Conservation (phyloP, 30 jellyfish, hydroid and myxozoan genomes). For the Aurelia aurita region DNA sequence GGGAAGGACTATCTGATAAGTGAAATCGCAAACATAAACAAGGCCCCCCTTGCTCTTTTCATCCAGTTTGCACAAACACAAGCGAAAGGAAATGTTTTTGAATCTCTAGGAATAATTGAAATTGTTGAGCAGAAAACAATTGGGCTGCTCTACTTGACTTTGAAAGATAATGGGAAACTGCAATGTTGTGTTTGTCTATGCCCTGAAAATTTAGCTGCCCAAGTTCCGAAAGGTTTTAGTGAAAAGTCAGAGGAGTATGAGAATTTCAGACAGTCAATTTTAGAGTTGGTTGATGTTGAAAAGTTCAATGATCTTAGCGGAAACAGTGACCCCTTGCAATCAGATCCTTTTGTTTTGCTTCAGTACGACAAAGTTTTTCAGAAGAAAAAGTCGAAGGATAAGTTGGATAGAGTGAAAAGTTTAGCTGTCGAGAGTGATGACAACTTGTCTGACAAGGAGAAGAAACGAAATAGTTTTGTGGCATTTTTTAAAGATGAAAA, state of each 20-base stretch:
- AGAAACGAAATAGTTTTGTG: constrained; percentile 28
- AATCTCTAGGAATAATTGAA: constrained; percentile 55
- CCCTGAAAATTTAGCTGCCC: constrained; percentile 27
- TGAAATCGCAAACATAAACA: constrained; percentile 59
- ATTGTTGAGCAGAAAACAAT: constrained; percentile 31
- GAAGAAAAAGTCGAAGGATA: constrained; percentile 34
- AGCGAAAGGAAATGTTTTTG: constrained; percentile 15
- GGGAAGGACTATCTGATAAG: constrained; percentile 49
- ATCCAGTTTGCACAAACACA: constrained; percentile 16
- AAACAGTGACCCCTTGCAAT: constrained; percentile 18
- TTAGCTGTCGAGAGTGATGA: constrained; percentile 42
- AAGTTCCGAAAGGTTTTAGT: constrained; percentile 3
- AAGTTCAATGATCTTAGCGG: constrained; percentile 40
- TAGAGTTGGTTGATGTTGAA: constrained; percentile 40
- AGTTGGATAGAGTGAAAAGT: constrained; percentile 4
- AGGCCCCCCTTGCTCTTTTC: constrained; percentile 63
- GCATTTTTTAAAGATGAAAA: constrained; percentile 54
- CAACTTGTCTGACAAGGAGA: constrained; percentile 20
- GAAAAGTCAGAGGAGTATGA: constrained; percentile 48
- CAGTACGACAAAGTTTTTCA: constrained; percentile 43
- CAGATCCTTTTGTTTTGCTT: not conserved
- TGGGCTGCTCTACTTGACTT: constrained; percentile 42
- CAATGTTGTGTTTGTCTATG: constrained; percentile 34
- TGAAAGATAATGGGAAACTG: constrained; percentile 37
- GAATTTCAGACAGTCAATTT: not conserved